These are phyloP conservation scores for Halictus rubicundus DNA, from an alignment of 1,140 invertebrate genomes.

Conservation along the genomic window DNA sequence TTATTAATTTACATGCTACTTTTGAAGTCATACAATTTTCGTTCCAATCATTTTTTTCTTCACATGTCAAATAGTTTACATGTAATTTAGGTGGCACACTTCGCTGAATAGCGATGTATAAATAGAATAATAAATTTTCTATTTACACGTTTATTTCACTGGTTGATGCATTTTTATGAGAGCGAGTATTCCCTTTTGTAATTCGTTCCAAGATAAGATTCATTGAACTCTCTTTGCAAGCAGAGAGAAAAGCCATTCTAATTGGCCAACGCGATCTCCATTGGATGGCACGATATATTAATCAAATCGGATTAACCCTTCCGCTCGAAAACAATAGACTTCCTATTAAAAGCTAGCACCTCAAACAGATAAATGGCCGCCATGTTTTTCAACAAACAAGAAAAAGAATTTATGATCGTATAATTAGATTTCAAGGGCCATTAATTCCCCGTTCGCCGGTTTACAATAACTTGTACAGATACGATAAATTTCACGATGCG, in stretches of 20 bases:
- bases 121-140: too few relatives aligned
- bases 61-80: too few relatives aligned
- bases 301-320: background rate
- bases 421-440: slow-evolving; percentile 21
- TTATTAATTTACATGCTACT: too few relatives aligned
- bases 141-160: too few relatives aligned
- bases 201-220: background rate
- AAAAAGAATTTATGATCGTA: slow-evolving; percentile 9
- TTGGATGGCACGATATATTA: background rate
- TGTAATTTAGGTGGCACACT: too few relatives aligned
- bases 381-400: background rate
- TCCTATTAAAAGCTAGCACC: background rate
- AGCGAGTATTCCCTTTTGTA: too few relatives aligned
- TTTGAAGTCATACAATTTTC: too few relatives aligned
- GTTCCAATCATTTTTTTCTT: too few relatives aligned
- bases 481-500: slow-evolving; percentile 7
- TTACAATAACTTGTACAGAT: slow-evolving; percentile 30
- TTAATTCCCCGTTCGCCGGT: slow-evolving; percentile 12
- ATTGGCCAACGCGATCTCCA: too few relatives aligned
- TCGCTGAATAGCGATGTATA: too few relatives aligned
- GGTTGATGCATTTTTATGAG: too few relatives aligned
- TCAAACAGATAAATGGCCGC: background rate
- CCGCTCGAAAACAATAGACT: background rate
- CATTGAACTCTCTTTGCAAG: background rate
- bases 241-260: too few relatives aligned